Conservation (phyloP, 2,113 vertebrate genomes). For the Cromileptes altivelis region DNA sequence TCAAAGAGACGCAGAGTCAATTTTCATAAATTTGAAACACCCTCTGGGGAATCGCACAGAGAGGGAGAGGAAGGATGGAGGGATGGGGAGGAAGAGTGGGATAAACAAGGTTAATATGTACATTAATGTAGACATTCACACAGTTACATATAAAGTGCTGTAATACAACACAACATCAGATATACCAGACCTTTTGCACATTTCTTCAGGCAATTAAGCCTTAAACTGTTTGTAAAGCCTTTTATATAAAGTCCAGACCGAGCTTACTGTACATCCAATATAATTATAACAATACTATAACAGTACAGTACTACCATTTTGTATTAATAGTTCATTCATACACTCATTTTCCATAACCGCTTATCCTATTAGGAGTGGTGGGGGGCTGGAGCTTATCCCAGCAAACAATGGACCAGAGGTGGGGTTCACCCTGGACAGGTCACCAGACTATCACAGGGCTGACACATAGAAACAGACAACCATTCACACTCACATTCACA, state of each 20-base stretch:
- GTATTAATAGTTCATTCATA: too few species aligned
- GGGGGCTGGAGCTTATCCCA: too few species aligned
- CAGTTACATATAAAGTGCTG: background rate
- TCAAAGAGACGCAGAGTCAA: conserved; percentile 73
- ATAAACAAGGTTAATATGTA: conserved; percentile 2
- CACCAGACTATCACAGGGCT: too few species aligned
- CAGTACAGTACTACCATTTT: too few species aligned
- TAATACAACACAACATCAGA: background rate
- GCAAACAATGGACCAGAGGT: too few species aligned
- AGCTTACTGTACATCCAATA: background rate
- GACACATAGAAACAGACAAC: too few species aligned
- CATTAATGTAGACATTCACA: background rate
- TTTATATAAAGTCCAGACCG: background rate
- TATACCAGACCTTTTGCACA: background rate
- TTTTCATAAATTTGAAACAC: conserved; percentile 77
- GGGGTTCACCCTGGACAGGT: too few species aligned
- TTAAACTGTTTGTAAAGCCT: background rate
- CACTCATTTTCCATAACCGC: too few species aligned
- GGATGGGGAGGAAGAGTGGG: background rate
- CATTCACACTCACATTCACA: too few species aligned
- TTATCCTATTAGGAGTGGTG: too few species aligned
- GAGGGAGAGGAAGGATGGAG: conserved; percentile 25
- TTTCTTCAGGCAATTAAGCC: background rate
- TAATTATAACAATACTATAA: background rate
- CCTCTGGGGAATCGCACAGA: conserved; percentile 55